Conservation (phyloP, 2,797 vertebrate species). For the Limnodromus scolopaceus region DNA sequence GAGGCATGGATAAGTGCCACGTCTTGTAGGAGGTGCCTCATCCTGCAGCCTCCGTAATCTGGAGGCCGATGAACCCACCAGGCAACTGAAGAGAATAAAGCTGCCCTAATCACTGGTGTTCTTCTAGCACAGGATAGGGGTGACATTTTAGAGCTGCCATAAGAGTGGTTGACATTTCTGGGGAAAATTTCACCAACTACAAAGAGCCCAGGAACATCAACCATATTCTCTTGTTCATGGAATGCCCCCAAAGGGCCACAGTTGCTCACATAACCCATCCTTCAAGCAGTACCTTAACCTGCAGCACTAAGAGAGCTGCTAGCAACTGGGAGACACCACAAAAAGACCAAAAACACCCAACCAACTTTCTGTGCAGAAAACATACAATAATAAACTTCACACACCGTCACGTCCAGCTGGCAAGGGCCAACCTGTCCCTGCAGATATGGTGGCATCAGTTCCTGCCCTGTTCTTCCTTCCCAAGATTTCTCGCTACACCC, state of each 20-base stretch:
- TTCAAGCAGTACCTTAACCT: background rate
- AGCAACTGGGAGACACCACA: background rate
- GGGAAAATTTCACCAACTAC: background rate
- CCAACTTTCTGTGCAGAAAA: background rate
- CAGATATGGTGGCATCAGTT: background rate
- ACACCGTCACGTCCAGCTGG: background rate
- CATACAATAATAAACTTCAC: background rate
- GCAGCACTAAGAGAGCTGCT: background rate
- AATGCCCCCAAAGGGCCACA: background rate
- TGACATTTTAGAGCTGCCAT: background rate
- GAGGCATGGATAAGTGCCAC: rapidly evolving
- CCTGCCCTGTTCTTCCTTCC: background rate
- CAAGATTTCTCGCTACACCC: background rate
- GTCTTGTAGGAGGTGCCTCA: background rate
- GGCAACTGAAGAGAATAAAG: background rate
- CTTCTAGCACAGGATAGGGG: background rate
- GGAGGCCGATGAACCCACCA: background rate
- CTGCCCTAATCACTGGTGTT: background rate
- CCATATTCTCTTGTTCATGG: background rate
- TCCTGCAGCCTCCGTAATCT: background rate
- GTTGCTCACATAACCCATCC: background rate
- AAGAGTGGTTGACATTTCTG: background rate
- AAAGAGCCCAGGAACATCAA: background rate
- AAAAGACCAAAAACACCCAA: background rate
- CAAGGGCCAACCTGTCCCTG: background rate